phyloP scores from a whole-genome alignment of 2,113 vertebrate genomes.

The Rafetus swinhoei region DNA sequence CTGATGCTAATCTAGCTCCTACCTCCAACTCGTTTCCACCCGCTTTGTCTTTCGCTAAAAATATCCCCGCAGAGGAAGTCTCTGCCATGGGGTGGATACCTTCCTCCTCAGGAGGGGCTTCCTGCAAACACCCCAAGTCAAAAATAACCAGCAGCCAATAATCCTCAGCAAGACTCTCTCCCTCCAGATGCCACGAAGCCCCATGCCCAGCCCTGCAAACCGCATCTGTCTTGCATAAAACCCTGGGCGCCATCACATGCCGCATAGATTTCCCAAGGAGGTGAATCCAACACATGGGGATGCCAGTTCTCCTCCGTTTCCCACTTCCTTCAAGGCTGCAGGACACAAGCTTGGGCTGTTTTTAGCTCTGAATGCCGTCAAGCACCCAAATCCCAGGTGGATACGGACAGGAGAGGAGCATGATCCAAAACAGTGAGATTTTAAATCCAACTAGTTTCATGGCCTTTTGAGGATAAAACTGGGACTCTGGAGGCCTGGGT shows the following conservation, averaged over 20 bases:
- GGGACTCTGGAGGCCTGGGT: accelerated
- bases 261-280: accelerated
- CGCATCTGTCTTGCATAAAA: background rate
- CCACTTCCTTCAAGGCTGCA: background rate
- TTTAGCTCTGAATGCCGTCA: background rate
- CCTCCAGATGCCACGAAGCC: accelerated
- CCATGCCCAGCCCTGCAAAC: background rate
- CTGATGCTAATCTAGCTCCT: constrained; percentile 56
- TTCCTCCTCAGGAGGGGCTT: constrained; percentile 70
- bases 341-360: background rate
- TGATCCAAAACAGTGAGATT: background rate
- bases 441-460: background rate
- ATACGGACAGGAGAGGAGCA: background rate
- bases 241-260: background rate
- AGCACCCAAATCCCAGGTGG: background rate
- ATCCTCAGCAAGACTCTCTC: background rate
- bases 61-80: constrained; percentile 53
- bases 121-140: constrained; percentile 45
- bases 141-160: constrained; percentile 23
- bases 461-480: no score
- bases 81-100: constrained; percentile 61
- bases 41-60: constrained; percentile 73
- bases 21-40: constrained; percentile 44
- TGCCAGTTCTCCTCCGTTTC: background rate
- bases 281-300: background rate